Base-by-base conservation (phyloP, 2,888 invertebrate species). In the Rhagonycha fulva region DNA sequence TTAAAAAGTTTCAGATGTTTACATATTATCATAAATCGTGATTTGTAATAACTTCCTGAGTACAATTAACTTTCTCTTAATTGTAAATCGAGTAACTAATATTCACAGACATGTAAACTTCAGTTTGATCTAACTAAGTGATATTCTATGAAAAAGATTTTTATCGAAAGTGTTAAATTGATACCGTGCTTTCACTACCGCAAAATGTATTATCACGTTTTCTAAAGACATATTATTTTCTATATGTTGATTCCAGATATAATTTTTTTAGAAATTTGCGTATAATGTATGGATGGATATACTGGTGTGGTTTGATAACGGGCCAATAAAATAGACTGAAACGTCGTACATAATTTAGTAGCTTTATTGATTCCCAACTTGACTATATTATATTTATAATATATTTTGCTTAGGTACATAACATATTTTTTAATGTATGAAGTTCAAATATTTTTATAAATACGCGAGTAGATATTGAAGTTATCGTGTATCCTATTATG, bases 101-200 rank as follows among this genome's bases (percentile, higher is more conserved):
- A 61, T 70, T 47, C 47, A 47, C n/a, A 47, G 12, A 47, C 47
- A 47, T 47, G 47, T 47, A 47, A 47, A 47, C 47, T n/a, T 47
- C 47, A 47, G n/a, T 47, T 47, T 47, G 61, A 61, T 60, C 26
- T 61, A 60, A 75, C 26, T 61, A 60, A 75, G 72, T 70, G 80
- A 80, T 79, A 78, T 77, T 80, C 79, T 80, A 60, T 68, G 71
- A 75, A 47, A 47, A 47, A 5, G 47, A 47, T 47, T 47, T 47
- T 47, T 47, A 47, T 47, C 47, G 47, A 47, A 47, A 47, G 47
- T 47, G n/a, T 47, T 47, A 47, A 47, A 47, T 47, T n/a, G 47
- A 47, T 47, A 47, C 47, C n/a, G 47, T 47, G 47, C 47, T 47
- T 47, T 47, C 47, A 47, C 47, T 47, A 47, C 47, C 47, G 47